Percentiles rank a stretch among this genome's conserved stretches.
Conservation (phyloP, 1,140 invertebrate genomes). For the Drosophila ironensis region DNA sequence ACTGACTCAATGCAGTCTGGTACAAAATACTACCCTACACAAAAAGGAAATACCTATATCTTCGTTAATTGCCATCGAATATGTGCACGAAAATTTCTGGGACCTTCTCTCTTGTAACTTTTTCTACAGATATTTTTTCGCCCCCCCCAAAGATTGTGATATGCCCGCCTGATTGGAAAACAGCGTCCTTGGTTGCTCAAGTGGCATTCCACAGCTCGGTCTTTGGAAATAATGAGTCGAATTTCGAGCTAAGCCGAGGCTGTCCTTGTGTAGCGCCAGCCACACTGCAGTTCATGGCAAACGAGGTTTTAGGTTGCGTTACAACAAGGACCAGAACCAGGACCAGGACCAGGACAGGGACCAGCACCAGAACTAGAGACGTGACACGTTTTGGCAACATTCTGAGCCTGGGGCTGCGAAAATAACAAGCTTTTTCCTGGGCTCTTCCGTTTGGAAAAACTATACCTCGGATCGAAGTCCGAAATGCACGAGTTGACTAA, state of each 20-base stretch:
- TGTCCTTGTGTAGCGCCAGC: conserved; percentile 17
- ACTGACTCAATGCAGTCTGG: too few species aligned
- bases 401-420: conserved; percentile 1
- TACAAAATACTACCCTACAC: too few species aligned
- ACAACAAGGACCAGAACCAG: background rate
- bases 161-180: background rate
- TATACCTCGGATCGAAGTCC: conserved; percentile 25
- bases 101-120: too few species aligned
- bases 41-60: too few species aligned
- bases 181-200: conserved; percentile 3
- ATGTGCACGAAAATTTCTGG: too few species aligned
- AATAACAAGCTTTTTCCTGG: conserved; percentile 3
- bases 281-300: conserved; percentile 3
- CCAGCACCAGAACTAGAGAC: background rate
- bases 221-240: conserved; percentile 49
- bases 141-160: background rate
- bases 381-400: conserved; percentile 34
- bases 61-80: too few species aligned
- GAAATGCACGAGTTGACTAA: conserved; percentile 73
- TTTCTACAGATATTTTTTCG: background rate
- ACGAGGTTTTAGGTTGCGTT: conserved; percentile 43
- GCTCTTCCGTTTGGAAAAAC: background rate
- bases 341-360: background rate
- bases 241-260: conserved; percentile 14
- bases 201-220: conserved; percentile 7